Conservation (phyloP, 2,113 vertebrate species). For the Bolborhynchus lineola region DNA sequence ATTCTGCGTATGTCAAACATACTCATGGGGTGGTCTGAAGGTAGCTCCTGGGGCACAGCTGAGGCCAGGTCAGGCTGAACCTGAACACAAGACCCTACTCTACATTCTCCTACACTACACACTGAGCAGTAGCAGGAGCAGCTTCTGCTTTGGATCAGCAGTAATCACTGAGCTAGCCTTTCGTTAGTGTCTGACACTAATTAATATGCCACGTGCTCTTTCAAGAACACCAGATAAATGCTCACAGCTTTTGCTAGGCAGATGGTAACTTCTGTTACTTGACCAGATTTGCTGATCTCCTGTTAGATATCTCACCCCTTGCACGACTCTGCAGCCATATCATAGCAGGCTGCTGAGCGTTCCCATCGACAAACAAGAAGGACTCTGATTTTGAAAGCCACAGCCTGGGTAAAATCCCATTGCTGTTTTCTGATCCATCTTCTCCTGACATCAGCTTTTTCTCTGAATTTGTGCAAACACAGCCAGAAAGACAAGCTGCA, state of each 20-base stretch:
- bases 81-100: not conserved
- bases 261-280: conserved; percentile 9
- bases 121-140: not conserved
- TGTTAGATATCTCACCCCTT: not conserved
- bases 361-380: not conserved
- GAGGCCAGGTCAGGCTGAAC: not conserved
- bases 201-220: conserved; percentile 3
- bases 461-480: not conserved
- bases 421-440: not conserved
- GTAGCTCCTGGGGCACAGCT: not conserved
- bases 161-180: not conserved
- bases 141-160: not conserved
- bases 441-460: not conserved
- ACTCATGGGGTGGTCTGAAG: not conserved
- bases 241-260: conserved; percentile 13
- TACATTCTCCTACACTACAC: not conserved
- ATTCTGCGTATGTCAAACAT: not conserved
- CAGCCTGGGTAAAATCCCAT: not conserved
- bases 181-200: not conserved
- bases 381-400: not conserved
- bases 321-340: not conserved
- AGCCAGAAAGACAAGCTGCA: not conserved
- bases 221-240: not conserved
- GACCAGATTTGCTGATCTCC: not conserved
- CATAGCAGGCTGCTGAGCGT: not conserved